Conservation (phyloP, 2,113 vertebrate species). For the Tamias sibiricus region DNA sequence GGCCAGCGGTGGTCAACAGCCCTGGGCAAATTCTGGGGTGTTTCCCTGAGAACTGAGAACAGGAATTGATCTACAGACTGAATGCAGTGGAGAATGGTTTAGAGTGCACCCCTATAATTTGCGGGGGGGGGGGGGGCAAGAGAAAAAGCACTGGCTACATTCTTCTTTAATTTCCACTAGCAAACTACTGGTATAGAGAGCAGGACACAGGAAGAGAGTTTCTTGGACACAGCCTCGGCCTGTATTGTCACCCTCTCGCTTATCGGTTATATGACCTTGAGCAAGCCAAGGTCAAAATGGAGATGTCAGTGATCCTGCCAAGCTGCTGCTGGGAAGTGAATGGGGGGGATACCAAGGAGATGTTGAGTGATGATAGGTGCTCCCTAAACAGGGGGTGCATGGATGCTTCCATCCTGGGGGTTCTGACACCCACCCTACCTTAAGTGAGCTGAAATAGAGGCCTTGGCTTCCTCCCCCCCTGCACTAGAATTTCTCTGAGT, state of each 20-base stretch:
- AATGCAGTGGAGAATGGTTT: fast-evolving
- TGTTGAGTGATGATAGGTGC: fast-evolving
- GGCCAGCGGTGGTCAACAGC: not conserved
- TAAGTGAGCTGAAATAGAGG: not conserved
- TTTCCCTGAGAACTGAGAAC: not conserved
- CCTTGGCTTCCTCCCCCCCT: not conserved
- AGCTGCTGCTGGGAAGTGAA: not conserved
- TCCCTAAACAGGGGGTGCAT: not conserved
- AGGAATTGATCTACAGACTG: no score
- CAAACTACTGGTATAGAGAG: no score
- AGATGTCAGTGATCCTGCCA: not conserved
- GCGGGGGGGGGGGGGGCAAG: fast-evolving
- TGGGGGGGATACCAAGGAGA: not conserved
- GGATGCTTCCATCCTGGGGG: fast-evolving
- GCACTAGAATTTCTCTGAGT: not conserved
- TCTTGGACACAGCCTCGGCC: not conserved
- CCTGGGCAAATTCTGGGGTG: fast-evolving
- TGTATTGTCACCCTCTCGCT: not conserved
- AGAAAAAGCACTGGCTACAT: no score
- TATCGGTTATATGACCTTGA: not conserved
- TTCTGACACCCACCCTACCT: not conserved
- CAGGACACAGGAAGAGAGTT: not conserved
- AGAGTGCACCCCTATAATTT: not conserved
- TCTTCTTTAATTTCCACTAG: not conserved
- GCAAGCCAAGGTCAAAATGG: not conserved